Conservation (phyloP, 1,140 invertebrate genomes). For the Zaprionus davidi region DNA sequence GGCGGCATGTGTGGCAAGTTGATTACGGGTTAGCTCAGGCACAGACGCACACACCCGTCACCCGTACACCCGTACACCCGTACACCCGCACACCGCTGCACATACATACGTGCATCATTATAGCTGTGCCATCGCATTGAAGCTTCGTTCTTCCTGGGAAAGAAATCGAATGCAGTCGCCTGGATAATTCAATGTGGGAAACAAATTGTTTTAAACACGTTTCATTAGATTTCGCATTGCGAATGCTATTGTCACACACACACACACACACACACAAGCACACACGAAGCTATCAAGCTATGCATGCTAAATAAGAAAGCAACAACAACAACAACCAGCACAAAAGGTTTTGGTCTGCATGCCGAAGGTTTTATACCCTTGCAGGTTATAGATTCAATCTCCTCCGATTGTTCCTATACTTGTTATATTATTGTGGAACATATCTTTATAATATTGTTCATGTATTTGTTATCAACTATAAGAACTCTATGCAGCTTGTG, state of each 20-base stretch:
- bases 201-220: conserved; percentile 82
- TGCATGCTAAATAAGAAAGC: conserved; percentile 58
- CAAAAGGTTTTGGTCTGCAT: too few relatives aligned
- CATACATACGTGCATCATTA: conserved; percentile 32
- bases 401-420: too few relatives aligned
- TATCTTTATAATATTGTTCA: too few relatives aligned
- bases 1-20: conserved; percentile 26
- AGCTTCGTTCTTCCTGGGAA: not conserved
- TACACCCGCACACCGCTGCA: not conserved
- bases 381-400: too few relatives aligned
- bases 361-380: too few relatives aligned
- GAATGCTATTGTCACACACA: conserved; percentile 49
- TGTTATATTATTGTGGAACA: too few relatives aligned
- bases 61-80: not conserved
- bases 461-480: too few relatives aligned
- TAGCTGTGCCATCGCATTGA: not conserved
- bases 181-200: conserved; percentile 79
- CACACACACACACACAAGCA: conserved; percentile 27
- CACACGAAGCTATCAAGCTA: conserved; percentile 11
- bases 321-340: conserved; percentile 23
- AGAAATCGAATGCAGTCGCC: conserved; percentile 69
- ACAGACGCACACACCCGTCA: not conserved
- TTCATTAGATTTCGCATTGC: conserved; percentile 73
- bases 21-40: conserved; percentile 10
- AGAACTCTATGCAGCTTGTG: too few relatives aligned